Evolutionary conservation across 2,888 invertebrate species (phyloP), one percentile per base, ranked within the genome.

Genomic region (Drosophila seclusa): DNA sequence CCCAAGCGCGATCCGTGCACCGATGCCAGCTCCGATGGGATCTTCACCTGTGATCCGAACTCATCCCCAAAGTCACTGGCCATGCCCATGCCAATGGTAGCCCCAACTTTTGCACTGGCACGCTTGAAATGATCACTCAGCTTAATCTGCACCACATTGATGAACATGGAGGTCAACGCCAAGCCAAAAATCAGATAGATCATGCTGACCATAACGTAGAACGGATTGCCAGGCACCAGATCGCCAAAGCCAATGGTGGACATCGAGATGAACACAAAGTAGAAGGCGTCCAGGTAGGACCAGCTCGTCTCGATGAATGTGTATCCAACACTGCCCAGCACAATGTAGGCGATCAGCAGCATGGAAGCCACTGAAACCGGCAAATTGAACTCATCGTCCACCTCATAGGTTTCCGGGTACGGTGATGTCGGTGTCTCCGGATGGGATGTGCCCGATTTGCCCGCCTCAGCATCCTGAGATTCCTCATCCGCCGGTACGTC

Each of bases 241-340:
- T 99, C 98, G 4, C 98, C 98, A 84, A 99, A 97, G n/a, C 99
- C 99, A 68, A 99, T 98, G 0, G 99, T 99, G 1, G 98, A 97
- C 96, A 99, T 97, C 0, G 98, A 98, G 84, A 99, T 97, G 92
- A 99, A 99, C 6, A 99, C 97, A 92, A 99, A 99, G 93, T 99
- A 99, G 92, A 99, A 98, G 0, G 99, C 96, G 70, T 98, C 97
- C 88, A 98, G 96, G 92, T 98, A 97, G n/a, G 95, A 94, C 99
- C 99, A 99, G 0, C 94, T 94, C 0, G 62, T 29, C 92, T 97
- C 97, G 95, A 96, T 96, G 21, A 95, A 91, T 40, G 95, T 95
- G 89, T 97, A 99, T 1, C 97, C 95, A 1, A 96, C 94, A 0
- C 98, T 97, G 0, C 99, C 99, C 21, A 97, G 93, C 69, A 98